These are phyloP conservation scores for Dasysyrphus tricinctus DNA, from an alignment of 2,888 invertebrate species.

Conservation along the genomic window DNA sequence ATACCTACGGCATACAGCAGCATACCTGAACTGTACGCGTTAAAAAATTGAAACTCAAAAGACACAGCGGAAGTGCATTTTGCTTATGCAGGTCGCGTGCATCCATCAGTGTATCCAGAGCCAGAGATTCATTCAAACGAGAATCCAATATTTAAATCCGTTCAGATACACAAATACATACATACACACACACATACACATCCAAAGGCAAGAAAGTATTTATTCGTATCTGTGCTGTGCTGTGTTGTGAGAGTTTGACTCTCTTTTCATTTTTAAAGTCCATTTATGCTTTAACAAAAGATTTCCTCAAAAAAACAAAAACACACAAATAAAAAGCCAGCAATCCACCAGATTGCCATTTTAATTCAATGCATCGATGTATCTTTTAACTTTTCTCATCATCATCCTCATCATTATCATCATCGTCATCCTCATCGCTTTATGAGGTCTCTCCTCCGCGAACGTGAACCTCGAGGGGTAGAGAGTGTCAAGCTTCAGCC, in stretches of 20 bases:
- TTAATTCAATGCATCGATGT: slow-evolving; percentile 75
- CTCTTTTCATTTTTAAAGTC: slow-evolving; percentile 24
- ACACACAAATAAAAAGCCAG: slow-evolving; percentile 45
- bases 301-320: slow-evolving; percentile 67
- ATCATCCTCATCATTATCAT: slow-evolving; percentile 46
- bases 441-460: slow-evolving; percentile 19
- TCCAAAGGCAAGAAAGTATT: not conserved
- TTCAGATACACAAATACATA: slow-evolving; percentile 21
- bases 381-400: slow-evolving; percentile 67
- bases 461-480: not conserved
- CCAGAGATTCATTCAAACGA: slow-evolving; percentile 70
- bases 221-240: not conserved
- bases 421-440: slow-evolving; percentile 25
- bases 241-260: slow-evolving; percentile 7
- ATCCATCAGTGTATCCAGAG: slow-evolving; percentile 46
- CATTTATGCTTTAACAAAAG: slow-evolving; percentile 71
- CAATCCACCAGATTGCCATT: slow-evolving; percentile 70
- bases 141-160: slow-evolving; percentile 59
- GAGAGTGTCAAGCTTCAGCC: slow-evolving; percentile 12
- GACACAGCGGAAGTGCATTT: slow-evolving; percentile 73
- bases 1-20: not conserved
- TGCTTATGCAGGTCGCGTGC: slow-evolving; percentile 75
- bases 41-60: slow-evolving; percentile 60
- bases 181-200: not conserved
- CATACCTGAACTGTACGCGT: slow-evolving; percentile 28